These are phyloP conservation scores for Saimiri boliviensis DNA, from an alignment of 2,113 vertebrate species.

Conservation along the genomic window DNA sequence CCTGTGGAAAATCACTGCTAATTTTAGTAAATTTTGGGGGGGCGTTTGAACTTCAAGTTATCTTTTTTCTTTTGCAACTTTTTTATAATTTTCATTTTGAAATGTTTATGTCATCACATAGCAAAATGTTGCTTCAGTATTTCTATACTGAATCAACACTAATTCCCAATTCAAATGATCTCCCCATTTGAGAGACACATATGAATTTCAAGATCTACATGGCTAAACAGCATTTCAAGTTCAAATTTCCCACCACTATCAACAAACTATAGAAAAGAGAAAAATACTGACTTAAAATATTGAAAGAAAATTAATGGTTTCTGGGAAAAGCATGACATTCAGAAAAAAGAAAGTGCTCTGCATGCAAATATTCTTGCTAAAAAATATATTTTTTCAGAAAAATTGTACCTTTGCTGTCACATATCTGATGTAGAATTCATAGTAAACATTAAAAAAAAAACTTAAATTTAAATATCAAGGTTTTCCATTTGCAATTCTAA, in stretches of 20 bases:
- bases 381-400: slow-evolving; percentile 61
- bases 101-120: neutral
- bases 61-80: neutral
- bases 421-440: slow-evolving; percentile 35
- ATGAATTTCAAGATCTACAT: slow-evolving; percentile 31
- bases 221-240: neutral
- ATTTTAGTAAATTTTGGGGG: neutral
- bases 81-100: slow-evolving; percentile 23
- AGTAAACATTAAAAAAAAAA: neutral
- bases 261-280: slow-evolving; percentile 35
- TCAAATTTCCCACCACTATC: slow-evolving; percentile 24
- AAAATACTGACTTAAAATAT: slow-evolving; percentile 57
- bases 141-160: neutral
- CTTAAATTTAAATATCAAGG: slow-evolving; percentile 39
- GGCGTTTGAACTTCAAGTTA: neutral
- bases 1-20: neutral
- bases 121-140: neutral
- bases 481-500: slow-evolving; percentile 42
- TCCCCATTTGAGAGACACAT: neutral
- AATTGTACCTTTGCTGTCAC: slow-evolving; percentile 45
- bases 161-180: slow-evolving; percentile 45
- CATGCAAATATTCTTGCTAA: slow-evolving; percentile 55
- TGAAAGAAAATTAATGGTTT: slow-evolving; percentile 59
- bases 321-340: slow-evolving; percentile 39
- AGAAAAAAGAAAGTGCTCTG: slow-evolving; percentile 63